These are phyloP conservation scores for Gari tellinella DNA, from an alignment of 2,888 invertebrate species.

Conservation along the genomic window DNA sequence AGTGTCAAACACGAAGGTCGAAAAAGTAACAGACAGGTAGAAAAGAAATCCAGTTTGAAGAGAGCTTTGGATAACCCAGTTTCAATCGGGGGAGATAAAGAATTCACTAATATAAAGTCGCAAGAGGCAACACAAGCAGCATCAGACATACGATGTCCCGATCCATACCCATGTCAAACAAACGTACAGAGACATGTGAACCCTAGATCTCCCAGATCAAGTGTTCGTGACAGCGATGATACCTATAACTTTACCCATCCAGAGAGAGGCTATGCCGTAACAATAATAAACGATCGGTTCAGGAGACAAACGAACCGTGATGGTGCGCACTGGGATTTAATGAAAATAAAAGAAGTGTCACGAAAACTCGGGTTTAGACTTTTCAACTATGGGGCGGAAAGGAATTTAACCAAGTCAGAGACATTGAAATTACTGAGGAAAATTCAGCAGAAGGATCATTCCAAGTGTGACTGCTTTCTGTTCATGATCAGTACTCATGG, in stretches of 20 bases:
- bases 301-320: slow-evolving; percentile 24
- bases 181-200: slow-evolving; percentile 13
- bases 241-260: slow-evolving; percentile 43
- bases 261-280: slow-evolving; percentile 42
- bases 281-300: slow-evolving; percentile 52
- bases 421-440: slow-evolving; percentile 29
- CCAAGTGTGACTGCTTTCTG: slow-evolving; percentile 47
- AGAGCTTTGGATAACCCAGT: neutral
- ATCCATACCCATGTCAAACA: slow-evolving; percentile 15
- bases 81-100: no score
- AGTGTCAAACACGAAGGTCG: neutral
- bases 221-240: slow-evolving; percentile 8
- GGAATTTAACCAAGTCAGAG: slow-evolving; percentile 36
- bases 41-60: neutral
- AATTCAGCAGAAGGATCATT: slow-evolving; percentile 34
- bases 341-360: slow-evolving; percentile 39
- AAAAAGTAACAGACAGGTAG: no score
- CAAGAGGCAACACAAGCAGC: no score
- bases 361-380: slow-evolving; percentile 47
- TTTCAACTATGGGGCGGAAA: slow-evolving; percentile 27
- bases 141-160: no score
- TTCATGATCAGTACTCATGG: slow-evolving; percentile 57
- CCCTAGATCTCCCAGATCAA: neutral
- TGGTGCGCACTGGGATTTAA: slow-evolving; percentile 46
- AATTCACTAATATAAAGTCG: no score